These are phyloP conservation scores for Archilochus colubris DNA, from an alignment of 2,113 vertebrate species.

Conservation along the genomic window DNA sequence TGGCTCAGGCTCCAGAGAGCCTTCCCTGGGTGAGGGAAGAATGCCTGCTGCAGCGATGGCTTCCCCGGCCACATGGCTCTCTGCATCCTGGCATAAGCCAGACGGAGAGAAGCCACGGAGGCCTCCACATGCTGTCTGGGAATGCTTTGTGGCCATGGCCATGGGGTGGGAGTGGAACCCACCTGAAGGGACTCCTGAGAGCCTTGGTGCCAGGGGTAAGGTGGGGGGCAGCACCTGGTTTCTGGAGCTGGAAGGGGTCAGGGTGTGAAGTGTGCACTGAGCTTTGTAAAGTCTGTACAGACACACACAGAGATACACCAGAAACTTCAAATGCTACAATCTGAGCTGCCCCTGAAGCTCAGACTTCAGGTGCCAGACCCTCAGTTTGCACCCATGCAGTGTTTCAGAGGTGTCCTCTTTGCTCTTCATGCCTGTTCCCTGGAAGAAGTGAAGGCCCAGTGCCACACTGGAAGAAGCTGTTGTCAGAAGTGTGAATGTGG, in stretches of 20 bases:
- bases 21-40: not conserved
- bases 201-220: accelerated
- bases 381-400: not conserved
- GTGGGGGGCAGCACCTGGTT: not conserved
- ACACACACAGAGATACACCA: not conserved
- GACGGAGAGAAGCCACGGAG: not conserved
- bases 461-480: not conserved
- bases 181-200: not conserved
- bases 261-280: not conserved
- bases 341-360: not conserved
- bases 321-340: not conserved
- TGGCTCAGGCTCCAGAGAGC: not conserved
- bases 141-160: too few relatives aligned
- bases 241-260: not conserved
- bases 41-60: accelerated
- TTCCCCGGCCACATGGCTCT: not conserved
- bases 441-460: not conserved
- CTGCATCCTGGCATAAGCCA: not conserved
- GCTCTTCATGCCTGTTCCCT: not conserved
- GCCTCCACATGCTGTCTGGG: too few relatives aligned
- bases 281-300: accelerated
- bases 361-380: not conserved
- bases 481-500: accelerated
- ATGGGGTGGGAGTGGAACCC: not conserved
- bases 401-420: not conserved